A percentile compares a stretch with the other conserved stretches of the same genome.
Evolutionary conservation across 2,797 vertebrate genomes (phyloP).

Genomic region (Lepilemur ruficaudatus): DNA sequence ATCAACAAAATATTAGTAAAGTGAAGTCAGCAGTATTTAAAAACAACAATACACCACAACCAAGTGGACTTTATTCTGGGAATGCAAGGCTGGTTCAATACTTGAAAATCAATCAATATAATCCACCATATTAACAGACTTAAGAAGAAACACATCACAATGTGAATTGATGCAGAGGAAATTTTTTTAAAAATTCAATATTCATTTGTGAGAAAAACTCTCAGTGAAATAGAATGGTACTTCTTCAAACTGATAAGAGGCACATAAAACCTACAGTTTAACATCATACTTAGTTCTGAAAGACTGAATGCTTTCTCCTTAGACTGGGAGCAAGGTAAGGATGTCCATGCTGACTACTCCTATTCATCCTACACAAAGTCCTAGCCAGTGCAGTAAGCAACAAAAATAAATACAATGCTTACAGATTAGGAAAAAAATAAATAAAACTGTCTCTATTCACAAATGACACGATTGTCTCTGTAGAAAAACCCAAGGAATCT

Average conservation of each 20-base stretch:
- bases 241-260: background rate
- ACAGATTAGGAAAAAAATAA: background rate
- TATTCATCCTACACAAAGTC: background rate
- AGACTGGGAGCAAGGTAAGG: background rate
- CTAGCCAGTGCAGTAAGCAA: background rate
- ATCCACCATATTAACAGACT: background rate
- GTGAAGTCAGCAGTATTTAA: background rate
- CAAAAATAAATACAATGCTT: background rate
- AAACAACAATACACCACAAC: background rate
- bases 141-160: background rate
- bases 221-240: background rate
- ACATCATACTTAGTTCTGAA: constrained; percentile 10
- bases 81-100: background rate
- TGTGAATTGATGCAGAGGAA: background rate
- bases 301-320: background rate
- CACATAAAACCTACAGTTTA: background rate
- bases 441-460: background rate
- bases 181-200: background rate
- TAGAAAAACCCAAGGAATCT: constrained; percentile 11
- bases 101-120: constrained; percentile 17
- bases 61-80: background rate
- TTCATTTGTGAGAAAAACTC: constrained; percentile 31
- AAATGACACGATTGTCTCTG: background rate
- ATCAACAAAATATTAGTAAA: constrained; percentile 14
- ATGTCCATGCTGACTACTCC: background rate